These are phyloP conservation scores for Hyphantria cunea DNA, from an alignment of 1,140 invertebrate species.

Conservation along the genomic window DNA sequence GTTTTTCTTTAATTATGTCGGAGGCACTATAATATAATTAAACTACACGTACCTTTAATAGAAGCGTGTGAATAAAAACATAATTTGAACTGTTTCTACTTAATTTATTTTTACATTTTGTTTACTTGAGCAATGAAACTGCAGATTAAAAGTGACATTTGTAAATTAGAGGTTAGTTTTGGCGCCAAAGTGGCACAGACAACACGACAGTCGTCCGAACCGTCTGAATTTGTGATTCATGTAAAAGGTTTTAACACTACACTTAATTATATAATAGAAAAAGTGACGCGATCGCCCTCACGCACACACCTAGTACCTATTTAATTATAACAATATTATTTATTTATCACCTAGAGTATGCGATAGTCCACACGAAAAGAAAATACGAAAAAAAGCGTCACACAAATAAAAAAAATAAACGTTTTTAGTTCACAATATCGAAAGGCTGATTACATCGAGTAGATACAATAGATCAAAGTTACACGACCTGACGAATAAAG, in stretches of 20 bases:
- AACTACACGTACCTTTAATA: too few relatives aligned
- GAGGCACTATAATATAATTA: too few relatives aligned
- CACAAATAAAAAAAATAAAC: slow-evolving; percentile 51
- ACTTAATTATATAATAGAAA: slow-evolving; percentile 73
- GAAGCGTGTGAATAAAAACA: slow-evolving; percentile 1
- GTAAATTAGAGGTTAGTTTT: slow-evolving; percentile 1
- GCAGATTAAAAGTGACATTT: not conserved
- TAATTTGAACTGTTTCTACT: slow-evolving; percentile 3
- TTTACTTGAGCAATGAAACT: not conserved
- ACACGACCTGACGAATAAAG: slow-evolving; percentile 46
- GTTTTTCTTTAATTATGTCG: too few relatives aligned
- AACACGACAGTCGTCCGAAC: slow-evolving; percentile 44
- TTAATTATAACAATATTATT: slow-evolving; percentile 46
- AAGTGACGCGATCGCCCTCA: slow-evolving; percentile 61
- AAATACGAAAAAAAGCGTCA: slow-evolving; percentile 43
- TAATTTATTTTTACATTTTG: slow-evolving; percentile 8
- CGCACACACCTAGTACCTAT: slow-evolving; percentile 40
- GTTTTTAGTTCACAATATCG: slow-evolving; percentile 31
- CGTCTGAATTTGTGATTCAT: slow-evolving; percentile 70
- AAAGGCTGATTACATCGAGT: slow-evolving; percentile 40
- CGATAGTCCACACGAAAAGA: slow-evolving; percentile 35
- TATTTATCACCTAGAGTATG: slow-evolving; percentile 69
- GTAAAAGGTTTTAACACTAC: slow-evolving; percentile 75
- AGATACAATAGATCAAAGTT: slow-evolving; percentile 26
- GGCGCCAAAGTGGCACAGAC: slow-evolving; percentile 9